Evolutionary conservation across 2,797 vertebrate species (phyloP), one percentile per base, ranked within the genome.

Genomic region (Gymnopithys bicolor): DNA sequence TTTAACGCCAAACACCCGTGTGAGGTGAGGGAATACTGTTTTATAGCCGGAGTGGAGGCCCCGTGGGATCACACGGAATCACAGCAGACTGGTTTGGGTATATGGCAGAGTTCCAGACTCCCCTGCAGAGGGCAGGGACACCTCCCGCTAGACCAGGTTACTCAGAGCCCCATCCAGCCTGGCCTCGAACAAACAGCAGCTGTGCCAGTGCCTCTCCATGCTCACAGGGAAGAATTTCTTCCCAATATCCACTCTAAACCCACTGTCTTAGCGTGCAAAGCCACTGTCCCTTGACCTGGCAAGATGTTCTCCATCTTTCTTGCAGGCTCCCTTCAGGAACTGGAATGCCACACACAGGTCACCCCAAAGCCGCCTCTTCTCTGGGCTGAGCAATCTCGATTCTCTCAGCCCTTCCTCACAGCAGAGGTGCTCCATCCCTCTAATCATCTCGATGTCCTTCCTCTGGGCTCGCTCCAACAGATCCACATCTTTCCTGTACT

Each of bases 381-480:
- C 9, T 32, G 18, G 4, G 30, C 22, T 55, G 41, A 23, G 49
- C 30, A 73, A 75, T 4, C 21, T 17, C 10, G 6, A 23, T 70
- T 32, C 18, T 32, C 37, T 19, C 10, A 35, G 21, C 33, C 17
- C 46, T 75, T 32, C n/a, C 11, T 63, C 8, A 9, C 11, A 43
- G 32, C 15, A 41, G 13, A 21, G 8, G 5, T 49, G 21, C 15
- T 75, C 15, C 32, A 39, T 32, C 43, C 23, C 13, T 62, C 48
- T 9, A 7, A 23, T 10, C 8, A 37, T 1, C 19, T n/a, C 23
- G 22, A 7, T 43, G 41, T 13, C 16, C 10, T 19, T 52, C 17
- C 9, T 51, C 35, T 51, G 71, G 49, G n/a, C 9, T 45, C 0
- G 0, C 23, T 69, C 32, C 32, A 37, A 4, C 7, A 70, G 32